Percentiles rank a stretch among this genome's conserved stretches.
Evolutionary conservation across 2,113 vertebrate genomes (phyloP).

Genomic region (Chroicocephalus ridibundus): DNA sequence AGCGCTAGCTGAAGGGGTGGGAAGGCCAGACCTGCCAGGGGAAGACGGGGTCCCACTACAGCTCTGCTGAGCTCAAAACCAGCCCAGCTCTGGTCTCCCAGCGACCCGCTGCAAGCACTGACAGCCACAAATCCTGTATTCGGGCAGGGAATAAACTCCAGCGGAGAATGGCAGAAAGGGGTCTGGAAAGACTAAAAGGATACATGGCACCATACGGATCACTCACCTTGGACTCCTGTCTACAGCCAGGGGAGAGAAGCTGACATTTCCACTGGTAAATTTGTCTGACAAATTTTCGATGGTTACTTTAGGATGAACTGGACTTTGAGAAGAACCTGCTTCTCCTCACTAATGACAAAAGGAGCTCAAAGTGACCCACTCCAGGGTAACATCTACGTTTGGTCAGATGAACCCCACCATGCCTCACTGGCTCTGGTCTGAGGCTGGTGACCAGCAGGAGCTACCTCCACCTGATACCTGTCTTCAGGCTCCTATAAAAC

Average conservation of each 20-base stretch:
- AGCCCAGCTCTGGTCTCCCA: background rate
- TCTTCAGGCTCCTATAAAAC: background rate
- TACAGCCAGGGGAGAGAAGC: background rate
- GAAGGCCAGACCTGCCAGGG: background rate
- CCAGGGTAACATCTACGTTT: background rate
- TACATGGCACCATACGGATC: background rate
- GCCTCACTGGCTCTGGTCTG: background rate
- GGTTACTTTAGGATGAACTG: background rate
- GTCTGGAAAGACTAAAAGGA: background rate
- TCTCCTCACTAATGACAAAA: background rate
- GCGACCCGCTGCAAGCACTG: background rate
- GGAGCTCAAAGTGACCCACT: background rate
- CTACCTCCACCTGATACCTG: background rate
- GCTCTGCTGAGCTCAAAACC: background rate
- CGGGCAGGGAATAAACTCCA: background rate
- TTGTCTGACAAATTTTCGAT: background rate
- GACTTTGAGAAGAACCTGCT: background rate
- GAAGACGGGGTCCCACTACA: background rate
- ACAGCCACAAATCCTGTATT: background rate
- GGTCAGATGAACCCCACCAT: background rate
- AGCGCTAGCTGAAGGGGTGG: fast-evolving
- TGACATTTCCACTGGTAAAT: background rate
- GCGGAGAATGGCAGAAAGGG: background rate
- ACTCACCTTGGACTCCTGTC: background rate
- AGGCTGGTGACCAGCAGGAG: background rate